These are phyloP conservation scores for Petrocephalus microphthalmus DNA, from an alignment of 2,113 vertebrate genomes.

Conservation along the genomic window DNA sequence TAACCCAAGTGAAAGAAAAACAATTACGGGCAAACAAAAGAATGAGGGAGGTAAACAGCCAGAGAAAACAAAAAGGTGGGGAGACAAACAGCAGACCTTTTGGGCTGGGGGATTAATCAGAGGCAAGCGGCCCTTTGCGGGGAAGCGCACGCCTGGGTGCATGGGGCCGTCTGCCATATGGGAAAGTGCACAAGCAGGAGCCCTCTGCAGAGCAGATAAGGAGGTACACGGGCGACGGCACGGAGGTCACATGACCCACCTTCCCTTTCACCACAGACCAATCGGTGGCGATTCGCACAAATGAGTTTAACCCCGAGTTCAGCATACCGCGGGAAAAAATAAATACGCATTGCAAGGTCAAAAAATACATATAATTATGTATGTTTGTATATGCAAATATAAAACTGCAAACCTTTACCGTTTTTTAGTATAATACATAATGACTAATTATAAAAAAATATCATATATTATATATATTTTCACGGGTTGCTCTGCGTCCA, in stretches of 20 bases:
- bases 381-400: neutral
- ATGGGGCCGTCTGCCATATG: neutral
- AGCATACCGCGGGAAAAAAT: neutral
- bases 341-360: neutral
- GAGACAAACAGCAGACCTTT: neutral
- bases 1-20: neutral
- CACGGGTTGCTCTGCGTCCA: neutral
- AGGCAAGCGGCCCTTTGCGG: neutral
- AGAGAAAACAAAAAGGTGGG: neutral
- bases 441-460: neutral
- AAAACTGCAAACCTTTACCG: neutral
- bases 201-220: neutral
- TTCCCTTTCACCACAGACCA: neutral
- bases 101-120: neutral
- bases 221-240: neutral
- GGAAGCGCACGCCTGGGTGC: neutral
- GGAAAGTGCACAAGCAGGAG: neutral
- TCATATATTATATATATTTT: too few species aligned
- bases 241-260: neutral
- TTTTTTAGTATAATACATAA: neutral
- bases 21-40: neutral
- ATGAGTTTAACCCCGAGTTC: neutral
- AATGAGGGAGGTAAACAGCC: neutral
- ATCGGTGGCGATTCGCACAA: neutral
- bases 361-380: neutral